Percentiles rank a stretch among this genome's conserved stretches.
Evolutionary conservation across 2,113 vertebrate species (phyloP).

Genomic region (Neolamprologus toae): DNA sequence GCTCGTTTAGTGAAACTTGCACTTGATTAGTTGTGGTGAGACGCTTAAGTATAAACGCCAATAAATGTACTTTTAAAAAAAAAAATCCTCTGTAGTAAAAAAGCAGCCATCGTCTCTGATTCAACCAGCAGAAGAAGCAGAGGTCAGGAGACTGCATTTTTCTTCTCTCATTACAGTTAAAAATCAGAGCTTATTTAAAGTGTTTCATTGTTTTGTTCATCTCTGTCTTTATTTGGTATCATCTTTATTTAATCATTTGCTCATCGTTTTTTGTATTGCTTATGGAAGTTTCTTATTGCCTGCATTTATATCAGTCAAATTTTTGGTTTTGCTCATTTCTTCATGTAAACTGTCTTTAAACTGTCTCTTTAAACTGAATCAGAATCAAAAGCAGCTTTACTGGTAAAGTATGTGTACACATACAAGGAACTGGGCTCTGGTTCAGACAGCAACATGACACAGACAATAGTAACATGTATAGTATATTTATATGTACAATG

Average conservation of each 20-base stretch:
- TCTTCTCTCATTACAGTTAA: background rate
- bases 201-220: background rate
- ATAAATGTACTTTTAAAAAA: background rate
- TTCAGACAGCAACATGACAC: background rate
- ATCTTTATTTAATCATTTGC: background rate
- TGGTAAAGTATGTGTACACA: background rate
- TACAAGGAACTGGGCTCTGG: background rate
- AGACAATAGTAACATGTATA: background rate
- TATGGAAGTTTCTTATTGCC: fast-evolving
- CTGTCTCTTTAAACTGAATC: background rate
- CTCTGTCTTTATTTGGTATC: background rate
- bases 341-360: background rate
- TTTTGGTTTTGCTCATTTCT: background rate
- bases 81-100: background rate
- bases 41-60: background rate
- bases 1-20: background rate
- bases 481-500: background rate
- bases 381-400: background rate
- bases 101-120: background rate
- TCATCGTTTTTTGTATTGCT: background rate
- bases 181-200: background rate
- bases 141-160: background rate
- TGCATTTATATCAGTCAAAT: background rate
- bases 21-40: background rate
- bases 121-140: background rate